Base-by-base conservation (phyloP, 2,888 invertebrate species). In the Lasioglossum pauxillum region DNA sequence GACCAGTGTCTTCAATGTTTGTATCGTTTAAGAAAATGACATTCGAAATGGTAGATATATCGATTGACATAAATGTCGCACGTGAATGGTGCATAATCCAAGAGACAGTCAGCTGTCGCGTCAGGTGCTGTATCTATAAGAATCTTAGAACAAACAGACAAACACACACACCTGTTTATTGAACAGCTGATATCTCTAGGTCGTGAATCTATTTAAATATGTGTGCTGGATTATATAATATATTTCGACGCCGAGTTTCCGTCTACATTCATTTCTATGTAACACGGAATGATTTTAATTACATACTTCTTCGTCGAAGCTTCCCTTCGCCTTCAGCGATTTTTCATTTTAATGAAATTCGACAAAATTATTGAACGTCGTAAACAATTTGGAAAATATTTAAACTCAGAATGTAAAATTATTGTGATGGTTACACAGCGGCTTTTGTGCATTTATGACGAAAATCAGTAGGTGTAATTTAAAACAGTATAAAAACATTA, bases 131-230 rank as follows among this genome's bases (percentile, higher is more conserved):
- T 76, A 57, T 76, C 84, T 69, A 38, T 69, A 38, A 38, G 38
- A 69, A 38, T 69, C 38, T 41, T 69, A 23, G 23, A 23, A 35
- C 69, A 38, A 23, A 95, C 95, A 93, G 91, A 93, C 93, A 88
- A 94, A 93, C 95, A 92, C 73, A 92, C 73, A 82, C 38, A 69
- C 69, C 38, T 69, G 38, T 69, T 69, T 38, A 35, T 69, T 23
- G 69, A 69, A 38, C 69, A 35, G 69, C 67, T 69, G 69, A 69
- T 69, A 69, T 69, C 38, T 69, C 69, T 69, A 69, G 69, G 69
- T 41, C 69, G 35, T 23, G 69, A 69, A 69, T 69, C 69, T 69
- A 69, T 69, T 69, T 69, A 35, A 69, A 69, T n/a, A 38, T 38
- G 69, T 10, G 7, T 35, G 35, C 23, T 5, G 35, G 10, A 38